These are phyloP conservation scores for Blastomussa wellsi DNA, from an alignment of 92 coral and sea anemone species.

Conservation along the genomic window DNA sequence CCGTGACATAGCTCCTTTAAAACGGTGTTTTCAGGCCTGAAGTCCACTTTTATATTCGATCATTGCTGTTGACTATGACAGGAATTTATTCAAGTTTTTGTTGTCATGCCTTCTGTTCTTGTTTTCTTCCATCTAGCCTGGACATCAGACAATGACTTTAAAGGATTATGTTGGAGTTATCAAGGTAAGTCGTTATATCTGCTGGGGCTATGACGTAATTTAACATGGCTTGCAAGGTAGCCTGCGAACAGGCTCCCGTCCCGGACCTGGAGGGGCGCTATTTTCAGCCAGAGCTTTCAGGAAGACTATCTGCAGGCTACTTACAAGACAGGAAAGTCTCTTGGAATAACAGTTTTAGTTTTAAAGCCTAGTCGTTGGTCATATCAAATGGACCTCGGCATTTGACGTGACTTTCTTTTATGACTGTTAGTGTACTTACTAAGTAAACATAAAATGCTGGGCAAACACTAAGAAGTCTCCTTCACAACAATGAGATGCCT, in stretches of 20 bases:
- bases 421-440: background rate
- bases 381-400: background rate
- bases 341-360: too few relatives aligned
- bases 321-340: background rate
- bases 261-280: too few relatives aligned
- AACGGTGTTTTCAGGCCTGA: too few relatives aligned
- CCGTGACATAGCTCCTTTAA: too few relatives aligned
- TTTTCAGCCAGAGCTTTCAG: too few relatives aligned
- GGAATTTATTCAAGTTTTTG: background rate
- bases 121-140: constrained; percentile 41
- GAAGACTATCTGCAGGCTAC: too few relatives aligned
- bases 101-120: background rate
- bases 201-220: background rate
- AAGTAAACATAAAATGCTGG: background rate
- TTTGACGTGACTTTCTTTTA: background rate
- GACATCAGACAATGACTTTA: constrained; percentile 75
- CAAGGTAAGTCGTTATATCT: constrained; percentile 60
- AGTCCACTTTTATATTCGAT: background rate
- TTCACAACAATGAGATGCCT: background rate
- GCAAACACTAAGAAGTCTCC: background rate
- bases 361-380: background rate
- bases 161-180: constrained; percentile 84
- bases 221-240: too few relatives aligned
- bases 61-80: background rate
- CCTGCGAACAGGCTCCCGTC: too few relatives aligned